Evolutionary conservation across 2,113 vertebrate species (phyloP), one percentile per base, ranked within the genome.

Genomic region (Promerops cafer): DNA sequence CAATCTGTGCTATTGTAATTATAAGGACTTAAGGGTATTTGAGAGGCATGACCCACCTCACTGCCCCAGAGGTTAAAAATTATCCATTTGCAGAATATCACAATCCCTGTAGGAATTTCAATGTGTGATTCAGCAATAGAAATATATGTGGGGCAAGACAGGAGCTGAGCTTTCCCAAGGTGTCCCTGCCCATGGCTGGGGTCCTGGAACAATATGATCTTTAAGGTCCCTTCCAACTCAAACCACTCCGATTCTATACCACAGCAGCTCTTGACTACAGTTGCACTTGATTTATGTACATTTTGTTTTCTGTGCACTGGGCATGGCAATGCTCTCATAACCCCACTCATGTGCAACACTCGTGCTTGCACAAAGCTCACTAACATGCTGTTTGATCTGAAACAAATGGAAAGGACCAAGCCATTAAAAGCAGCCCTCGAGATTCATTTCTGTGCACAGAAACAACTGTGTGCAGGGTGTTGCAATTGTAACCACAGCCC

Each of bases 361-460:
- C 0, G 0, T 12, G 18, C 44, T 66, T 35, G 68, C 42, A 66
- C 13, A 39, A 54, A 53, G 63, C 31, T 76, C 39, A 22, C 42
- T 54, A 66, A 66, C 23, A 9, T 10, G 28, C 54, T 81, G 12
- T 18, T 60, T 49, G 13, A 54, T 79, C 56, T 64, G n/a, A 84
- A 54, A 59, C 19, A 74, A 83, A 83, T 35, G 37, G 13, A 76
- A 71, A 80, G 52, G 53, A 78, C 28, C 0, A 3, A 42, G 19
- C 16, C 1, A 3, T 47, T 92, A 56, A 33, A 60, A 82, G 24
- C 1, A 5, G 24, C 23, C 49, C 31, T 1, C 0, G 18, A 91
- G 56, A 57, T 79, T 19, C 71, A 71, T 68, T 91, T 89, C 69
- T 54, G n/a, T 70, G n/a, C 19, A 10, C 44, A 76, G 65, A 69